Evolutionary conservation across 2,888 invertebrate species (phyloP).

Genomic region (Eilema griseolum): DNA sequence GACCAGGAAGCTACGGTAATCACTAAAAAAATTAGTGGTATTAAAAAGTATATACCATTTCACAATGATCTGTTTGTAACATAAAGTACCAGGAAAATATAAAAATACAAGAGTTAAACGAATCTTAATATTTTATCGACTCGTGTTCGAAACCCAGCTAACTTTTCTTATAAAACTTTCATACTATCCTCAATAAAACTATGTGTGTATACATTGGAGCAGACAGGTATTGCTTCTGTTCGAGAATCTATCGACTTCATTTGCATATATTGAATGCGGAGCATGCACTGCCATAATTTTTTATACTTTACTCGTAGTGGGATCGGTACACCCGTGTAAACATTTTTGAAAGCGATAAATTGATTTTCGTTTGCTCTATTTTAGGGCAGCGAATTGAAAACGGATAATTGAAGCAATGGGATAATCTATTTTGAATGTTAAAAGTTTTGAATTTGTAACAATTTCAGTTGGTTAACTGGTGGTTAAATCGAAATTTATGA

Average conservation of each 20-base stretch:
- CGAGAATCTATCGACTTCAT: conserved; percentile 44
- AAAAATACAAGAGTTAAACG: conserved; percentile 9
- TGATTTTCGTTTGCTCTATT: neutral
- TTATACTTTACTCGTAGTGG: conserved; percentile 8
- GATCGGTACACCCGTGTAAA: conserved; percentile 5
- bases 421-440: neutral
- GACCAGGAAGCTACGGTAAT: too few species aligned
- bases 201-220: conserved; percentile 7
- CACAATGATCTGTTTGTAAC: conserved; percentile 11
- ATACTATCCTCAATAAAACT: conserved; percentile 15
- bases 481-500: neutral
- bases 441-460: neutral
- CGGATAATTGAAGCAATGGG: neutral
- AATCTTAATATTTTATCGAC: conserved; percentile 11
- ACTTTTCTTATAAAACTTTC: conserved; percentile 23
- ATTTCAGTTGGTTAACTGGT: too few species aligned
- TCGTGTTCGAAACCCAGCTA: conserved; percentile 10
- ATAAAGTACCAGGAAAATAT: neutral
- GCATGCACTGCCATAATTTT: conserved; percentile 25
- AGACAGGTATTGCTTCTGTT: conserved; percentile 23
- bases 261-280: conserved; percentile 41
- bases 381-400: neutral
- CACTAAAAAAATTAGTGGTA: too few species aligned
- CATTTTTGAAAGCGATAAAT: neutral
- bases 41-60: neutral